phyloP scores from a whole-genome alignment of 2,888 invertebrate genomes.

The Zaprionus lineosus region DNA sequence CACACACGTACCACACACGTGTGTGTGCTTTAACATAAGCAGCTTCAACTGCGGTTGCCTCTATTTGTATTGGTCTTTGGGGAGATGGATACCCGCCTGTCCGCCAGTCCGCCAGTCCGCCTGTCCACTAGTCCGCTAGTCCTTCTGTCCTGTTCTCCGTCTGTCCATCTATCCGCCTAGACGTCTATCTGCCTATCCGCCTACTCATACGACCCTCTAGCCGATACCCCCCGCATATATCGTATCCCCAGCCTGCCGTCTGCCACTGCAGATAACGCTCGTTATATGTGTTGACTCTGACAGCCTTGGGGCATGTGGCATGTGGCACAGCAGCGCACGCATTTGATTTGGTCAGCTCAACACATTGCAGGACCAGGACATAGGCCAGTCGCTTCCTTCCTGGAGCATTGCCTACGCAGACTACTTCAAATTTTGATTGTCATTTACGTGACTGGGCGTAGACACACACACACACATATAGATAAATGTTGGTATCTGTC shows the following conservation, averaged over 20 bases:
- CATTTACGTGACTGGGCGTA: slow-evolving; percentile 68
- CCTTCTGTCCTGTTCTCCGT: not conserved
- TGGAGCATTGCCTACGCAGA: slow-evolving; percentile 17
- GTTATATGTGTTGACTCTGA: slow-evolving; percentile 66
- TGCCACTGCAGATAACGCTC: slow-evolving; percentile 54
- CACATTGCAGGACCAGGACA: slow-evolving; percentile 39
- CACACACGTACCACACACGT: slow-evolving; percentile 15
- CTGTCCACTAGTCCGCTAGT: not conserved
- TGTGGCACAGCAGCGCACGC: slow-evolving; percentile 43
- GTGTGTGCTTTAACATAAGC: slow-evolving; percentile 67
- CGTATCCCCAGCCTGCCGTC: slow-evolving; percentile 15
- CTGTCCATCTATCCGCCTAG: too few relatives aligned
- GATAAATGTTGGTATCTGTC: slow-evolving; percentile 6
- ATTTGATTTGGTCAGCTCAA: slow-evolving; percentile 69
- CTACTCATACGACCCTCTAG: not conserved
- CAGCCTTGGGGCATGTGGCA: slow-evolving; percentile 65
- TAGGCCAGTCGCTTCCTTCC: slow-evolving; percentile 29
- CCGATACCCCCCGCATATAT: too few relatives aligned
- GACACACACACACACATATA: not conserved
- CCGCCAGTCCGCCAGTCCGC: not conserved
- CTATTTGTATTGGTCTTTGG: slow-evolving; percentile 65
- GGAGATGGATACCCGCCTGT: slow-evolving; percentile 32
- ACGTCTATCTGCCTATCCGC: not conserved
- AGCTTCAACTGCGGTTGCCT: slow-evolving; percentile 64
- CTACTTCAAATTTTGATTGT: slow-evolving; percentile 74